Base-by-base conservation (phyloP, 1,140 invertebrate species). In the Bombus haemorrhoidalis region DNA sequence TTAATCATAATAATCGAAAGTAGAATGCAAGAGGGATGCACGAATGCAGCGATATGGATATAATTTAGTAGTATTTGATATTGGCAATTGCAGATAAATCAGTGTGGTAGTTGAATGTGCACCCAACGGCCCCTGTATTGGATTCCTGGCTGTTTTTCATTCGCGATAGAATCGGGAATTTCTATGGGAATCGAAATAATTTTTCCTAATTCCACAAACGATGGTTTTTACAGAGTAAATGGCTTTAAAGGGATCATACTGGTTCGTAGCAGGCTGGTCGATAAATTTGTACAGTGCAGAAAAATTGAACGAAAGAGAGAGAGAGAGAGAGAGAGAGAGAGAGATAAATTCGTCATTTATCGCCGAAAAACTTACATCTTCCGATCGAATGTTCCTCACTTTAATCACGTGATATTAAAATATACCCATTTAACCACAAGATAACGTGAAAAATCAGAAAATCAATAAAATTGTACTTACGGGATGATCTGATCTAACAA, bases 71-170 rank as follows among this genome's bases (percentile, higher is more conserved):
- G 34, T 34, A 34, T 22, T 37, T 34, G 13, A 37, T 62, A 76
- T 76, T 15, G 47, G 74, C 47, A 59, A 76, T 37, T 12, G 32
- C 18, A 10, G 64, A 80, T 80, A 69, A 66, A 79, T 79, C 41
- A 32, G 77, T 13, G 22, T 12, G 3, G 12, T 69, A 53, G 47
- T 37, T 37, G 43, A 53, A 32, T 8, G n/a, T 15, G n/a, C n/a
- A 64, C 13, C 13, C 62, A 32, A 64, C 62, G 12, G 13, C 12
- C 13, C n/a, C 28, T 32, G 13, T 64, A 64, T 64, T 32, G 62
- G 13, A 80, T 22, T 22, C 2, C 13, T 18, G 64, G 34, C 15
- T 68, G 18, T 68, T 68, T 68, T 68, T 68, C 66, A 68, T 68
- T 68, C 66, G 66, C 8, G 66, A 25, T 68, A 53, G 72, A 72